A percentile compares a stretch with the other conserved stretches of the same genome.
Conservation (phyloP, 2,113 vertebrate genomes). For the Anhinga anhinga region DNA sequence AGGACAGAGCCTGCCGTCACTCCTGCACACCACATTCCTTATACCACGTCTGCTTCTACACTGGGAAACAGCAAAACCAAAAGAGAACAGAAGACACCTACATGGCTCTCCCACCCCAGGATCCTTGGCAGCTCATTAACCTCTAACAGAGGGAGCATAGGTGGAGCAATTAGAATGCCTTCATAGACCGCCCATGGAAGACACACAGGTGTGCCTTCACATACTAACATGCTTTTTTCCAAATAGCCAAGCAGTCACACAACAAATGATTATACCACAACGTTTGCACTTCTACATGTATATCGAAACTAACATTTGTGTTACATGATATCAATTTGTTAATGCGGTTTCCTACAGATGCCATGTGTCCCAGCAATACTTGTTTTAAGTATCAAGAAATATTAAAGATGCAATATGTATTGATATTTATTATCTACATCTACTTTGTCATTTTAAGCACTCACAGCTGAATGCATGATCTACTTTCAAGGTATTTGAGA, state of each 20-base stretch:
- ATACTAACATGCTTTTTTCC: accelerated
- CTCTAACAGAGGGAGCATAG: not conserved
- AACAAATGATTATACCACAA: not conserved
- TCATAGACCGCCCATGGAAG: not conserved
- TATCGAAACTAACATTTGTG: accelerated
- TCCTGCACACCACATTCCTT: not conserved
- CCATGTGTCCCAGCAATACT: too few relatives aligned
- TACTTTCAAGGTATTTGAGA: not conserved
- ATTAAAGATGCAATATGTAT: not conserved
- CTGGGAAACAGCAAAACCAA: not conserved
- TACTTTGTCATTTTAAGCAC: not conserved
- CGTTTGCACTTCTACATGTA: accelerated
- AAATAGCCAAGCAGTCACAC: accelerated
- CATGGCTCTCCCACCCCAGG: not conserved
- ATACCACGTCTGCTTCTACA: not conserved
- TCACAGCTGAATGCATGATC: not conserved
- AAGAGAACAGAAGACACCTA: not conserved
- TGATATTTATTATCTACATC: not conserved
- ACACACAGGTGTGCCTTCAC: not conserved
- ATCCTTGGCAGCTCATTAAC: not conserved
- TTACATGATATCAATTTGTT: not conserved
- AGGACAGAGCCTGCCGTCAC: not conserved
- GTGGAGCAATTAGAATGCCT: not conserved
- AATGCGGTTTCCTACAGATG: not conserved
- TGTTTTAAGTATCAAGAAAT: not conserved